These are phyloP conservation scores for Aplysia californica DNA, from an alignment of 1,140 invertebrate species.

Conservation along the genomic window DNA sequence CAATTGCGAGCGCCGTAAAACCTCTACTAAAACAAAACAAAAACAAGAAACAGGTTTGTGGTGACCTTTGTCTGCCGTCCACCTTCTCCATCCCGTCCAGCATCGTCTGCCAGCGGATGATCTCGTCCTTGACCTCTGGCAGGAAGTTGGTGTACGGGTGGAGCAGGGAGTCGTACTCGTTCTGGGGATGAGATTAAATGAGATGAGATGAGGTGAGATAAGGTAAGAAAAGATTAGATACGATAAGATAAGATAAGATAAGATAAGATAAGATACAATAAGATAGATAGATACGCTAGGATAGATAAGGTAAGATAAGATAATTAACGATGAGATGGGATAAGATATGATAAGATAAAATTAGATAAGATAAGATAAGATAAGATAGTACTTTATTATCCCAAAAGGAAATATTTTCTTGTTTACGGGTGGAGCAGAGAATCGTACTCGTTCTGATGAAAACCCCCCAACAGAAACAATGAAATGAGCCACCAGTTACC, in stretches of 20 bases:
- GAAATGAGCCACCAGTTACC: too few relatives aligned
- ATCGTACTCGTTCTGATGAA: slow-evolving; percentile 27
- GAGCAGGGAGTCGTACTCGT: slow-evolving; percentile 25
- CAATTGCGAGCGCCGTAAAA: too few relatives aligned
- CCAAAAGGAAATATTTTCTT: too few relatives aligned
- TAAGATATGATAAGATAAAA: too few relatives aligned
- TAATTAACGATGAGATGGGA: too few relatives aligned
- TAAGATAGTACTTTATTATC: too few relatives aligned
- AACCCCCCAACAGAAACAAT: not conserved
- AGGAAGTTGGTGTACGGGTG: slow-evolving; percentile 26
- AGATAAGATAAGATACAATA: too few relatives aligned
- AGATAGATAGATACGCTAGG: too few relatives aligned
- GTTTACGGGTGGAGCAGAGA: slow-evolving; percentile 29
- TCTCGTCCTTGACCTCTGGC: slow-evolving; percentile 29
- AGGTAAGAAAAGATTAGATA: not conserved
- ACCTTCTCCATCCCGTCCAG: slow-evolving; percentile 25
- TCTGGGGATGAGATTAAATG: slow-evolving; percentile 19
- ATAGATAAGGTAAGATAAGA: too few relatives aligned
- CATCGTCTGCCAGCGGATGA: slow-evolving; percentile 28
- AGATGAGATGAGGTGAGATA: not conserved
- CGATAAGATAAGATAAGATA: not conserved
- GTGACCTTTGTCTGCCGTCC: slow-evolving; percentile 34
- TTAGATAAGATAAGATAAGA: too few relatives aligned
- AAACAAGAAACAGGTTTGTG: too few relatives aligned
- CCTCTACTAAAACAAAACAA: too few relatives aligned